Conservation (phyloP, 2,888 invertebrate genomes). For the Vesta saturnalis region DNA sequence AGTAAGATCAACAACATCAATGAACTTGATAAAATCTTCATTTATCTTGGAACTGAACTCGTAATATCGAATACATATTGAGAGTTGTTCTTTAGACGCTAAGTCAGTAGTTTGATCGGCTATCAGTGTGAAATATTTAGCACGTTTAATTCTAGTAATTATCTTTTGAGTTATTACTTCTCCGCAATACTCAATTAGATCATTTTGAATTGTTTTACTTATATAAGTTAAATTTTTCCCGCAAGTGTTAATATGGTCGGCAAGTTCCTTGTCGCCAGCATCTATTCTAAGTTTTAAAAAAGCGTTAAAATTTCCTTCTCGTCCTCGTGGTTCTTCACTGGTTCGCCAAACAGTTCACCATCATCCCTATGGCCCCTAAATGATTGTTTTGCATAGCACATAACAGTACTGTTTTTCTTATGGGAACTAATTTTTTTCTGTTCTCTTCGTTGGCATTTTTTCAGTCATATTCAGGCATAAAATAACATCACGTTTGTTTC, state of each 20-base stretch:
- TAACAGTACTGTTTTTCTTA: conserved; percentile 2
- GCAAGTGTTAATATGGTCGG: background rate
- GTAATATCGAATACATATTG: background rate
- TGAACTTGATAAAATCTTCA: no score
- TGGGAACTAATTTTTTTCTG: background rate
- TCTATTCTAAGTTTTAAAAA: conserved; percentile 3
- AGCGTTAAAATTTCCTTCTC: background rate
- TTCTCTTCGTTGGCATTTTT: background rate
- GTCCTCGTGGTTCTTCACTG: background rate
- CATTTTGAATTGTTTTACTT: conserved; percentile 13
- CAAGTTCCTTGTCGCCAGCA: background rate
- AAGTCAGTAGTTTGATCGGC: conserved; percentile 12
- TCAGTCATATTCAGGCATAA: no score
- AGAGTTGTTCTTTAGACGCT: background rate
- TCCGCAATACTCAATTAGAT: background rate
- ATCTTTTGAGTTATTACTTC: background rate
- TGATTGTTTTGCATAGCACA: conserved; percentile 12
- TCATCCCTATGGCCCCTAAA: conserved; percentile 5
- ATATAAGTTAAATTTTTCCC: conserved; percentile 4
- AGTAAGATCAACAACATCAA: no score
- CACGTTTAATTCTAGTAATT: background rate
- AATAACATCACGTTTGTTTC: no score
- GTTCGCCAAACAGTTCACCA: background rate
- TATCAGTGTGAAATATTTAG: conserved; percentile 10
- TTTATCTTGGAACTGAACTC: no score